Percentiles rank a stretch among this genome's conserved stretches.
Evolutionary conservation across 2,797 vertebrate genomes (phyloP).

Genomic region (Lycodopsis pacificus): DNA sequence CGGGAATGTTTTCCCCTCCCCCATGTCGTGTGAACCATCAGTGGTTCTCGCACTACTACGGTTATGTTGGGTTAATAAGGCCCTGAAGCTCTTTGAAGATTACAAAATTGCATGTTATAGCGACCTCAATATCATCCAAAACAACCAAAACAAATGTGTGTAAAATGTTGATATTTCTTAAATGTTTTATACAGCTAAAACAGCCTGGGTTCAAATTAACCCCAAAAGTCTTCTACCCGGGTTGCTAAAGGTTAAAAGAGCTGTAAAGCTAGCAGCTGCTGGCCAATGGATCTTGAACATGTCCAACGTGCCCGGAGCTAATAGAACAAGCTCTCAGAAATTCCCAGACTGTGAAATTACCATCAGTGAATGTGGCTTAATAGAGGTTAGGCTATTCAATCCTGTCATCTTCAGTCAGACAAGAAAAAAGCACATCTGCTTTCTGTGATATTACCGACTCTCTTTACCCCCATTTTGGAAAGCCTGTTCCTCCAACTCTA

Average conservation of each 20-base stretch:
- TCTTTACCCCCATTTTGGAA: not conserved
- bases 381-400: slow-evolving; percentile 51
- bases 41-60: too few species aligned
- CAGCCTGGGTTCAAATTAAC: too few species aligned
- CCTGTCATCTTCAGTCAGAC: slow-evolving; percentile 54
- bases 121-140: too few species aligned
- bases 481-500: not conserved
- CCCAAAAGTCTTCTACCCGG: not conserved
- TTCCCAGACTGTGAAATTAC: slow-evolving; percentile 63
- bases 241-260: slow-evolving; percentile 45
- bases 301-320: slow-evolving; percentile 48
- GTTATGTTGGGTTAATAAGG: too few species aligned
- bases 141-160: too few species aligned
- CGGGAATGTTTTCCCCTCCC: too few species aligned
- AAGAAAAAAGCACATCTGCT: slow-evolving; percentile 50
- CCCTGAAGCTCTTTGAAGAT: too few species aligned
- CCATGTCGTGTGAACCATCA: too few species aligned
- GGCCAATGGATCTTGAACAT: slow-evolving; percentile 44
- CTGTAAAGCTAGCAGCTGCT: slow-evolving; percentile 38
- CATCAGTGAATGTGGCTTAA: slow-evolving; percentile 51
- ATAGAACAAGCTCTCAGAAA: slow-evolving; percentile 63
- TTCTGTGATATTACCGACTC: slow-evolving; percentile 3
- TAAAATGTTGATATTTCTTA: too few species aligned
- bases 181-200: too few species aligned
- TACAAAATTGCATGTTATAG: too few species aligned